Percentiles rank a stretch among this genome's conserved stretches.
Conservation (phyloP, 1,140 invertebrate species). For the Lamellibrachia luymesi region DNA sequence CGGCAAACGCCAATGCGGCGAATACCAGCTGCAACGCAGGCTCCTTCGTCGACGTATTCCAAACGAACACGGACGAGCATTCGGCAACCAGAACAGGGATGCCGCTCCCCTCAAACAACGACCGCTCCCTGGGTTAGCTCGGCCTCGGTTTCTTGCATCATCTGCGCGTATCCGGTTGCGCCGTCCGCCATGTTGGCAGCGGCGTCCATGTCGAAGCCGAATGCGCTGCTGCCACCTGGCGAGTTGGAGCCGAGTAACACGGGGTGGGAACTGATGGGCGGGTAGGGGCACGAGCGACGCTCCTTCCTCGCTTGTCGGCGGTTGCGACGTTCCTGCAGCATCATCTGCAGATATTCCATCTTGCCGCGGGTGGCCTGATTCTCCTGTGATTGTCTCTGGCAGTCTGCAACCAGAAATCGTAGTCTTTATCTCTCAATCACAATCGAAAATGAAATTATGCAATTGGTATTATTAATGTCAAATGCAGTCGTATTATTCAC, state of each 20-base stretch:
- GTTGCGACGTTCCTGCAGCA: constrained; percentile 82
- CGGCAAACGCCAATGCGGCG: neutral
- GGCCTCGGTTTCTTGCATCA: neutral
- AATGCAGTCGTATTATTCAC: neutral
- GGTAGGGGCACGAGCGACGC: constrained; percentile 70
- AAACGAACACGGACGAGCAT: neutral
- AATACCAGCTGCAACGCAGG: neutral
- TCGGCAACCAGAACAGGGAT: neutral
- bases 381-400: constrained; percentile 56
- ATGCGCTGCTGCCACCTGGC: neutral
- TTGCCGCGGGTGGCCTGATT: constrained; percentile 80
- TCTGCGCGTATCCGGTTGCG: neutral
- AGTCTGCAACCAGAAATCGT: constrained; percentile 20
- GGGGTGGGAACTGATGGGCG: constrained; percentile 32
- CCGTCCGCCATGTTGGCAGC: too few relatives aligned
- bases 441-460: neutral
- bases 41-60: neutral
- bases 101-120: neutral
- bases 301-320: constrained; percentile 75
- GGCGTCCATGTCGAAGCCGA: neutral
- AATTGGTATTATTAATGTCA: neutral
- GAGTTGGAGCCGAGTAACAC: neutral
- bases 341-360: constrained; percentile 76
- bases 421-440: neutral
- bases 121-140: neutral